Base-by-base conservation (phyloP, 2,888 invertebrate genomes). In the Lingula anatina region DNA sequence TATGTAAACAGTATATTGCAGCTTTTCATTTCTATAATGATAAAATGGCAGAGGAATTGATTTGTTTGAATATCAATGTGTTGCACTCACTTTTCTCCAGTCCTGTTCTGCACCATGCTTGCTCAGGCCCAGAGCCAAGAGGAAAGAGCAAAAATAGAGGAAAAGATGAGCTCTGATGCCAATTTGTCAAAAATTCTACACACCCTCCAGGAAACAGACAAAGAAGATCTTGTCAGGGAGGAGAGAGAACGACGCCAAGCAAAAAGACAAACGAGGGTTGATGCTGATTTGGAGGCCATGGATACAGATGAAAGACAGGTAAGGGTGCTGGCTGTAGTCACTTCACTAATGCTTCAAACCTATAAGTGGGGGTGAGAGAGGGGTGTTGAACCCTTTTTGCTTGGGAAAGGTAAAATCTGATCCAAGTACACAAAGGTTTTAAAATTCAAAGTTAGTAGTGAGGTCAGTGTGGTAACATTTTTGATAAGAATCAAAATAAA, bases 41-140 rank as follows among this genome's bases (percentile, higher is more conserved):
- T n/a, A n/a, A n/a, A n/a, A n/a, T n/a, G n/a, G n/a, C n/a, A n/a
- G n/a, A n/a, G n/a, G n/a, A n/a, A n/a, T n/a, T n/a, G n/a, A n/a
- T 12, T 31, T 31, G 15, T 23, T 47, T 23, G 23, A 5, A 21
- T 5, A 15, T 21, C 39, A 35, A 20, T 47, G 24, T 40, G 20
- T 47, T 50, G 12, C 9, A n/a, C n/a, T n/a, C n/a, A n/a, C n/a
- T n/a, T n/a, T n/a, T 24, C 57, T 78, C 53, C 73, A 88, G 88
- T 99, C 60, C 81, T 96, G 3, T 96, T 94, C 78, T 99, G 97
- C 75, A 99, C 96, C 0, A 84, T 95, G 73, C 78, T 99, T 65
- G 94, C 95, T 0, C 91, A 92, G 2, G 93, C 96, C 0, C 96
- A 97, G 75, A 93, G 90, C 3, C 91, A 95, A 56, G 84, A 85